Base-by-base conservation (phyloP, 2,888 invertebrate genomes). In the Automeris io region DNA sequence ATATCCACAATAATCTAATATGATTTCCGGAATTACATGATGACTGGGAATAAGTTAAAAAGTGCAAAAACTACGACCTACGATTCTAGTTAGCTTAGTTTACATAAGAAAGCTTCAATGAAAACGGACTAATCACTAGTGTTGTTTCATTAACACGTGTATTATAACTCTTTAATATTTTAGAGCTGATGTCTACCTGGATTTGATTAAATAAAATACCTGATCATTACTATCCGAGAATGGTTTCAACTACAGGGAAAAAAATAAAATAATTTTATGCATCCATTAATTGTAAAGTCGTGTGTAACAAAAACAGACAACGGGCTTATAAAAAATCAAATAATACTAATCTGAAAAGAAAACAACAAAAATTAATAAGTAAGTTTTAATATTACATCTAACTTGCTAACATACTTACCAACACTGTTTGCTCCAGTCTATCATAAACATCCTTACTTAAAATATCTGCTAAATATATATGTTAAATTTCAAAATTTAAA, bases 211-310 rank as follows among this genome's bases (percentile, higher is more conserved):
- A 63, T 69, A 70, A n/a, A n/a, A 70, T 86, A 86, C 86, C 86
- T 86, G 86, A 69, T 86, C 78, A 68, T 86, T 81, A 79, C 86
- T 86, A 81, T 86, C 86, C 86, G 86, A 86, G 70, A 77, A 86
- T 70, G 86, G 86, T 79, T 82, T 82, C 77, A 86, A 82, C 86
- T 86, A 86, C 83, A 86, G 80, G 76, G 72, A 78, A 73, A 73
- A 66, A 78, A 80, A 76, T 56, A 72, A 68, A 73, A 63, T 47
- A 46, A 35, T 57, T 63, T 56, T 70, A 70, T 70, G 70, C 65
- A 67, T 49, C 12, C 21, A 35, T 23, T 22, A 36, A 11, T 31
- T 13, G 16, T 29, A 29, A 25, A 33, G 18, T 36, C 29, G 24
- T 21, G 33, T 22, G 26, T 34, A 13, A 34, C 9, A 23, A 31